Conservation (phyloP, 2,113 vertebrate species). For the pig (Sus scrofa) region T2T-Sscrofa CM000819.6:130668001-130668500, state of each 20-base stretch:
- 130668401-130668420: background rate
- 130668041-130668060: background rate
- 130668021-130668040: background rate
- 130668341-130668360: background rate
- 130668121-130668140: background rate
- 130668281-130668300: background rate
- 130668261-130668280: background rate
- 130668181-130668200: background rate
- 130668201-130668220: background rate
- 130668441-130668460: background rate
- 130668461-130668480: background rate
- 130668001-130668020: background rate
- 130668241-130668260: background rate
- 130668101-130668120: background rate
- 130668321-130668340: background rate
- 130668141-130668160: background rate
- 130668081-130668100: background rate
- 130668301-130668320: background rate
- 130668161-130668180: background rate
- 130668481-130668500: background rate
- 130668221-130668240: background rate
- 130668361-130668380: background rate
- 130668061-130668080: background rate
- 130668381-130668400: background rate
- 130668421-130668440: background rate